Conservation (phyloP, 2,888 invertebrate species). For the Serripes groenlandicus region DNA sequence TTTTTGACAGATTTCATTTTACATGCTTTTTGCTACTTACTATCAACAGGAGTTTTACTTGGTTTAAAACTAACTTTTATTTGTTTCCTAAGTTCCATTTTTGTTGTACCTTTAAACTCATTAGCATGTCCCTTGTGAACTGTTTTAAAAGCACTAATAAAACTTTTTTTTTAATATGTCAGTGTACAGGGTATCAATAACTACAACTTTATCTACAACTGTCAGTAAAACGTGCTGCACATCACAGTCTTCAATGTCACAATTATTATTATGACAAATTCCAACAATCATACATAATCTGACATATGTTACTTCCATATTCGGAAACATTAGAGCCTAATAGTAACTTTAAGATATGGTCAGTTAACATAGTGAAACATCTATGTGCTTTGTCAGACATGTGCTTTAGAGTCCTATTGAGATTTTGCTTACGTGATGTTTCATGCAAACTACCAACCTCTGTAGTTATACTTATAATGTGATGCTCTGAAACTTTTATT, state of each 20-base stretch:
- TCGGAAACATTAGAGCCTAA: background rate
- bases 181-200: background rate
- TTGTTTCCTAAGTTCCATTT: background rate
- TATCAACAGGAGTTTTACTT: no score
- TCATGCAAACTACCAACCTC: background rate
- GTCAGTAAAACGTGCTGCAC: background rate
- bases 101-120: background rate
- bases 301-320: background rate
- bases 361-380: background rate
- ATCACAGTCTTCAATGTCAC: background rate
- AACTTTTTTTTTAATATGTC: background rate
- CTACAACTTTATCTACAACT: background rate
- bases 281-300: background rate
- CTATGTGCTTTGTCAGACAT: background rate
- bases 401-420: background rate
- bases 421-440: background rate
- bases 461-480: background rate
- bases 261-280: background rate
- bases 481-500: background rate
- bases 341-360: background rate
- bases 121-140: background rate
- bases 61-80: background rate
- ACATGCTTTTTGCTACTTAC: no score
- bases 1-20: no score
- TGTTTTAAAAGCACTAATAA: background rate